Percentiles rank a stretch among this genome's conserved stretches.
phyloP scores from a whole-genome alignment of 2,113 vertebrate species.

The Melanocharis versteri region DNA sequence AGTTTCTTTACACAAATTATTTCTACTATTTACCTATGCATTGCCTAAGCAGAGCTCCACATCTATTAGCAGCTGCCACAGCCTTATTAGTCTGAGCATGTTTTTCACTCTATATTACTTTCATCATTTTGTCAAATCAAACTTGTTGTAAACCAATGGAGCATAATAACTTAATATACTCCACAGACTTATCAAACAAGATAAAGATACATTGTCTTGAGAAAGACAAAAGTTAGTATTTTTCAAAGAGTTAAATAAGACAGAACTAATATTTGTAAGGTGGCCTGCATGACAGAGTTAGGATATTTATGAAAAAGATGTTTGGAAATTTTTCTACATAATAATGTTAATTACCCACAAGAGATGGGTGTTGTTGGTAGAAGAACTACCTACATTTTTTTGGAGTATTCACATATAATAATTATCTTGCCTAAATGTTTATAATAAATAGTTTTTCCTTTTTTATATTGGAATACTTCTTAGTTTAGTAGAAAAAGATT shows the following conservation, averaged over 20 bases:
- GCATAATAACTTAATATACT: background rate
- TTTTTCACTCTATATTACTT: background rate
- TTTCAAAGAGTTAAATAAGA: background rate
- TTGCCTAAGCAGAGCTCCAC: background rate
- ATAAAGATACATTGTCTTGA: background rate
- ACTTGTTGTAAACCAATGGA: background rate
- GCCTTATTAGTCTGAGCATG: background rate
- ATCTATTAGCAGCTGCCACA: background rate
- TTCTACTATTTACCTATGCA: background rate
- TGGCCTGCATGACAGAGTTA: background rate
- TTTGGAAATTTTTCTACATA: background rate
- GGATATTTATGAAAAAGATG: background rate
- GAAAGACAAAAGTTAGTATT: background rate
- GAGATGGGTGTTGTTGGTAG: background rate
- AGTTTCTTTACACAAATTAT: background rate
- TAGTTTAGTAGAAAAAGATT: background rate
- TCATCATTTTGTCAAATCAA: background rate
- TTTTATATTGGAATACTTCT: background rate
- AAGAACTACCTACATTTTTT: background rate
- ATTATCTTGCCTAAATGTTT: background rate
- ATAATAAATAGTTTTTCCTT: background rate
- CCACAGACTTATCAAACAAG: background rate
- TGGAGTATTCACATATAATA: background rate
- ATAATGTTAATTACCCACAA: background rate
- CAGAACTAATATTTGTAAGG: background rate